Evolutionary conservation across 2,113 vertebrate species (phyloP).

Genomic region (Craseonycteris thonglongyai): DNA sequence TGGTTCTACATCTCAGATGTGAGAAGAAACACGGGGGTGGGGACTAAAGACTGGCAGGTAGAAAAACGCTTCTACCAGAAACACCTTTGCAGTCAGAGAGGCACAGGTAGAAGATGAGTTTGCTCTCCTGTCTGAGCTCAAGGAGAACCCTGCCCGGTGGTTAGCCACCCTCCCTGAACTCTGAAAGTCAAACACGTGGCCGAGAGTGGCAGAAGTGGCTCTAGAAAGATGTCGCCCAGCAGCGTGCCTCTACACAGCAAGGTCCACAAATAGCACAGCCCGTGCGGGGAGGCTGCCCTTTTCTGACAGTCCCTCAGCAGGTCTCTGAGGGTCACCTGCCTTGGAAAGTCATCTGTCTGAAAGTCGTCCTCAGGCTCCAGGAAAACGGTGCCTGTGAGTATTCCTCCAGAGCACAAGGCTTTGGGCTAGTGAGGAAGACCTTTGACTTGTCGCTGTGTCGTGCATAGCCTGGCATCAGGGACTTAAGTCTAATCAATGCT

Average conservation of each 20-base stretch:
- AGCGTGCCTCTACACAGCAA: neutral
- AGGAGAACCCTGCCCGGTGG: neutral
- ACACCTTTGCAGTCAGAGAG: neutral
- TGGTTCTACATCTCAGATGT: neutral
- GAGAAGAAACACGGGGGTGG: too few species aligned
- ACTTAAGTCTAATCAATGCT: neutral
- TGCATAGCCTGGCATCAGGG: neutral
- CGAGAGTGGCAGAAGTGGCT: neutral
- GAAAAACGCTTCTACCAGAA: neutral
- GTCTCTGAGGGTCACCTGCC: neutral
- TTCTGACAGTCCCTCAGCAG: neutral
- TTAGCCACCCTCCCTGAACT: neutral
- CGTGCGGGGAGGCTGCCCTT: constrained; percentile 44
- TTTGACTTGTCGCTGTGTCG: neutral
- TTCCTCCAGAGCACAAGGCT: neutral
- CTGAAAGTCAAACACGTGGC: neutral
- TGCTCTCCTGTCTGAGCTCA: neutral
- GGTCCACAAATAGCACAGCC: constrained; percentile 14
- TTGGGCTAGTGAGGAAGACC: neutral
- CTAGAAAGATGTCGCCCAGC: neutral
- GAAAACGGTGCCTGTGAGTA: neutral
- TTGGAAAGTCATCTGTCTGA: constrained; percentile 36
- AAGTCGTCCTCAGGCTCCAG: constrained; percentile 24
- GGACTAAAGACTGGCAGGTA: neutral
- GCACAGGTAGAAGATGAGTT: neutral